Conservation (phyloP, 2,113 vertebrate genomes). For the Butorides virescens region DNA sequence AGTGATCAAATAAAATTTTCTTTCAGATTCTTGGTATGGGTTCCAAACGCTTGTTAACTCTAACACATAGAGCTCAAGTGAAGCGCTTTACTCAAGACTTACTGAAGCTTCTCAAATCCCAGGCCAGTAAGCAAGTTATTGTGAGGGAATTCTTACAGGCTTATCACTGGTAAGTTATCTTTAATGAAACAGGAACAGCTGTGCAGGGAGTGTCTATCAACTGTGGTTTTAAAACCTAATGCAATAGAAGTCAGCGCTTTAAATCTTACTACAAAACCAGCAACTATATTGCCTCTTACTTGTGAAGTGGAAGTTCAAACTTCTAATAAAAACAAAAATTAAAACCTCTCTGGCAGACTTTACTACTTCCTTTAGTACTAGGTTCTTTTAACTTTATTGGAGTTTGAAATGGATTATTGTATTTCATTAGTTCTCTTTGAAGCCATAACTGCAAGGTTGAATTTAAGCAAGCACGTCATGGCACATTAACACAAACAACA, state of each 20-base stretch:
- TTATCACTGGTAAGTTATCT: constrained; percentile 91
- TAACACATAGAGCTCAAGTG: constrained; percentile 95
- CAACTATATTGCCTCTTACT: not conserved
- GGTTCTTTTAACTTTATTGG: not conserved
- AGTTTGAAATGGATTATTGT: not conserved
- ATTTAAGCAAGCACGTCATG: not conserved
- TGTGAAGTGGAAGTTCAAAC: not conserved
- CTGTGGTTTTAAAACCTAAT: not conserved
- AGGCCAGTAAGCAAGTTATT: constrained; percentile 95
- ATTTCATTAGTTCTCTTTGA: not conserved
- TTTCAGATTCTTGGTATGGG: constrained; percentile 95
- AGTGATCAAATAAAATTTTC: not conserved
- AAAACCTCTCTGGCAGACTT: not conserved
- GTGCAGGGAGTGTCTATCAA: fast-evolving
- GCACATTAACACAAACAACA: not conserved
- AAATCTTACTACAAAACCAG: not conserved
- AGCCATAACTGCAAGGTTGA: not conserved
- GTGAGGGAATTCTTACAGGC: constrained; percentile 94
- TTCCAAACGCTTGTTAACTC: constrained; percentile 89
- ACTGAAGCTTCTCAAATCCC: constrained; percentile 95
- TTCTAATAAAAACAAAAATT: not conserved
- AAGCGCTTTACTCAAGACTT: constrained; percentile 97
- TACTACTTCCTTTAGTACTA: not conserved
- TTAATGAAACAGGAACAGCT: not conserved
- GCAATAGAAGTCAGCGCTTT: not conserved